Evolutionary conservation across 2,888 invertebrate genomes (phyloP).

Genomic region (Eupelmus urozonus): DNA sequence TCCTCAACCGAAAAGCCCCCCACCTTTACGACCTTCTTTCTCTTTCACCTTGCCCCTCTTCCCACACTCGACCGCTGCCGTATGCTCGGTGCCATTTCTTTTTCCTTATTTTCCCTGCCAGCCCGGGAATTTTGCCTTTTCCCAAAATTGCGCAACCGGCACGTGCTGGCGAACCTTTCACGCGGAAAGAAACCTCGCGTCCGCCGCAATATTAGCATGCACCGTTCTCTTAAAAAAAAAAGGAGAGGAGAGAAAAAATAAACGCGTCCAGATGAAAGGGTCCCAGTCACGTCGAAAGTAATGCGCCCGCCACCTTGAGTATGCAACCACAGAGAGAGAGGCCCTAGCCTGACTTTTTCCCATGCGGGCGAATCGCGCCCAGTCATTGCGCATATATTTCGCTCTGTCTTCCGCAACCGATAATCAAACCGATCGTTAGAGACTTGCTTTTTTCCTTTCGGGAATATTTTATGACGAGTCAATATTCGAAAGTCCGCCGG

Average conservation of each 20-base stretch:
- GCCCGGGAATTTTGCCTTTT: neutral
- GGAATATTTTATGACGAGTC: neutral
- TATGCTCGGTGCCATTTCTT: constrained; percentile 16
- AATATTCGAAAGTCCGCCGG: no score
- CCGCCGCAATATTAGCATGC: neutral
- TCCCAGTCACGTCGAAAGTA: constrained; percentile 37
- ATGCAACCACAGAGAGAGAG: neutral
- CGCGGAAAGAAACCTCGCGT: constrained; percentile 39
- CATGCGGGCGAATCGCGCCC: neutral
- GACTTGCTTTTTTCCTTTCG: neutral
- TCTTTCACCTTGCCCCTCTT: neutral
- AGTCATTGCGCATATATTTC: constrained; percentile 9
- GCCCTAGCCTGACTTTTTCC: neutral
- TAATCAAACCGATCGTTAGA: constrained; percentile 8
- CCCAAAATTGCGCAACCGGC: constrained; percentile 45
- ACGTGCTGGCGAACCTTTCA: constrained; percentile 55
- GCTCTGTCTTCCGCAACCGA: constrained; percentile 9
- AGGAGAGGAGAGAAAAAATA: neutral
- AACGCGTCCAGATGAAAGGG: constrained; percentile 30
- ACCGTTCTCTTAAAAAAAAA: constrained; percentile 13
- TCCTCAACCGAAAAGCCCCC: no score
- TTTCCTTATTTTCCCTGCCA: neutral
- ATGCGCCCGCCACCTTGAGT: neutral
- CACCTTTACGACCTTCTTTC: no score
- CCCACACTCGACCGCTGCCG: neutral